These are phyloP conservation scores for Troides oblongomaculatus DNA, from an alignment of 2,888 invertebrate genomes.

Conservation along the genomic window DNA sequence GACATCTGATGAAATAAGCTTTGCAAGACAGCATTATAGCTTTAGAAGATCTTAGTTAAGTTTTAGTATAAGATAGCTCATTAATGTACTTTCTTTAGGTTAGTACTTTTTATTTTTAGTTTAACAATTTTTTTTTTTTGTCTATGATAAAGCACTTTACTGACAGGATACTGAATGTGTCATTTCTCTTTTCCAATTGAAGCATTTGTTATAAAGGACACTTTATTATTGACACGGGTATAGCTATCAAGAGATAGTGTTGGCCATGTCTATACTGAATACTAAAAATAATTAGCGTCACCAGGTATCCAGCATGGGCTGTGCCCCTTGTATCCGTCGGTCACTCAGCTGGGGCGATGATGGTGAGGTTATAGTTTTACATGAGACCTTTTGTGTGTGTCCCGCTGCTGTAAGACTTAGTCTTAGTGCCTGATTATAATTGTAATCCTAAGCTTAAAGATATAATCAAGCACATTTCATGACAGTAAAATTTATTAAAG, in stretches of 20 bases:
- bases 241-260: constrained; percentile 70
- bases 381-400: constrained; percentile 93
- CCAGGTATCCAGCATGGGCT: constrained; percentile 82
- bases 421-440: constrained; percentile 71
- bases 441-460: constrained; percentile 56
- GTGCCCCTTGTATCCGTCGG: constrained; percentile 92
- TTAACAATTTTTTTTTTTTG: no score
- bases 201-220: not conserved
- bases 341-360: constrained; percentile 67
- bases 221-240: constrained; percentile 54
- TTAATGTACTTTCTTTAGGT: no score
- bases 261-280: constrained; percentile 63
- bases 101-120: no score
- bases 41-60: no score
- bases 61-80: no score
- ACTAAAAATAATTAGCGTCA: constrained; percentile 54
- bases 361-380: constrained; percentile 74
- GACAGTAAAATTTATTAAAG: constrained; percentile 71
- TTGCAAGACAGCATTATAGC: no score
- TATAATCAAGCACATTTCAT: constrained; percentile 88
- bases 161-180: no score
- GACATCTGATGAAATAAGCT: not conserved
- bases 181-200: no score
- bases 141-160: no score
- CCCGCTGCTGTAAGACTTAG: constrained; percentile 90